A percentile compares a stretch with the other conserved stretches of the same genome.
These are phyloP conservation scores for Lycodopsis pacificus DNA, from an alignment of 2,797 vertebrate genomes.

Conservation along the genomic window DNA sequence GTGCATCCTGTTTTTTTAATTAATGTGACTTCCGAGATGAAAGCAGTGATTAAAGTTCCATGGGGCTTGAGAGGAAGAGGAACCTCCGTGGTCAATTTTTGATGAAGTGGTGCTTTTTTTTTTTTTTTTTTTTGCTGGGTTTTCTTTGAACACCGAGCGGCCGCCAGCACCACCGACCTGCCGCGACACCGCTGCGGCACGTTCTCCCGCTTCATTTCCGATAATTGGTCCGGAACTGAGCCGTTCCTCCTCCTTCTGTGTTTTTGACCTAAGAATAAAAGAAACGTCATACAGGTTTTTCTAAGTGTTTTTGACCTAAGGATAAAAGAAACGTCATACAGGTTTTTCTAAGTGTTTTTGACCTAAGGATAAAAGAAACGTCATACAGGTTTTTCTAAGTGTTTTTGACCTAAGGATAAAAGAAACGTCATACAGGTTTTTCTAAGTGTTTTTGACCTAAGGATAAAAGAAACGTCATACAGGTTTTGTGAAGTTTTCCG, in stretches of 20 bases:
- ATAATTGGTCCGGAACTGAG: constrained; percentile 75
- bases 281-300: no score
- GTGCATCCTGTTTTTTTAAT: constrained; percentile 80
- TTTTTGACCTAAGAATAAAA: no score
- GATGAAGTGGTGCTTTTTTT: constrained; percentile 57
- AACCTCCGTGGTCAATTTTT: constrained; percentile 73
- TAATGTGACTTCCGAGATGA: constrained; percentile 81
- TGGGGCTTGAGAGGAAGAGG: constrained; percentile 69
- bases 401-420: no score
- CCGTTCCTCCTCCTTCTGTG: constrained; percentile 44
- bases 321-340: no score
- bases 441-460: no score
- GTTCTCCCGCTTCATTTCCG: constrained; percentile 61
- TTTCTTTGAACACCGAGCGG: constrained; percentile 57
- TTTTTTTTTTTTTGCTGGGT: constrained; percentile 9
- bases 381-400: no score
- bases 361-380: no score
- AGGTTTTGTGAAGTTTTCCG: no score
- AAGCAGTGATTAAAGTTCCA: constrained; percentile 76
- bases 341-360: no score
- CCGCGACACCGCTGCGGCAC: constrained; percentile 12
- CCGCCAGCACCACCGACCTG: not conserved
- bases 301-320: no score
- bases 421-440: no score
- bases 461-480: no score